These are phyloP conservation scores for Mactra quadrangularis DNA, from an alignment of 1,140 invertebrate species.

Conservation along the genomic window DNA sequence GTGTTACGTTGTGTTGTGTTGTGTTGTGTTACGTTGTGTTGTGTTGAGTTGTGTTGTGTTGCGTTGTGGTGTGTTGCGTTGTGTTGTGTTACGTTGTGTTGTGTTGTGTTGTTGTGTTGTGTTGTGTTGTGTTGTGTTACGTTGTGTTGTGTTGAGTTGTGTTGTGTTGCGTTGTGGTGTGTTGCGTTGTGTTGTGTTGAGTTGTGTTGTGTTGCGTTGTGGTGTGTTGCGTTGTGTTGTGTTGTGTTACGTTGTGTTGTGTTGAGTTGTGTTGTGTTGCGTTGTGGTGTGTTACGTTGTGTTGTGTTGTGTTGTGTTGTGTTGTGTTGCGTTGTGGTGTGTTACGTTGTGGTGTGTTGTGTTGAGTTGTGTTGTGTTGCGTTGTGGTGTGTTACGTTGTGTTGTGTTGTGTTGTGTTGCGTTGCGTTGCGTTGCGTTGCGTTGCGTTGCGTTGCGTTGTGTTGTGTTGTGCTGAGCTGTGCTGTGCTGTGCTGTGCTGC, in stretches of 20 bases:
- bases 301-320: constrained; percentile 23
- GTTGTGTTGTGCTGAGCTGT: no score
- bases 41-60: constrained; percentile 16
- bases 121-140: constrained; percentile 8
- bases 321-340: constrained; percentile 4
- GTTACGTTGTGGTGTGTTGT: constrained; percentile 12
- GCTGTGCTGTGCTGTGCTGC: no score
- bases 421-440: no score
- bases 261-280: constrained; percentile 16
- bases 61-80: constrained; percentile 14
- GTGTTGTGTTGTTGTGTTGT: constrained; percentile 14
- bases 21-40: constrained; percentile 17
- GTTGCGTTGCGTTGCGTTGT: no score
- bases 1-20: constrained; percentile 3
- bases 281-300: constrained; percentile 6
- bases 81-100: constrained; percentile 12
- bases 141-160: constrained; percentile 19
- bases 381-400: no score
- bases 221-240: constrained; percentile 9
- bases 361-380: no score
- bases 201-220: constrained; percentile 20
- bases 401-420: no score
- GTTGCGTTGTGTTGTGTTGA: constrained; percentile 7
- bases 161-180: constrained; percentile 14
- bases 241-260: constrained; percentile 12